phyloP scores from a whole-genome alignment of 2,888 invertebrate genomes.

The Mythimna impura region DNA sequence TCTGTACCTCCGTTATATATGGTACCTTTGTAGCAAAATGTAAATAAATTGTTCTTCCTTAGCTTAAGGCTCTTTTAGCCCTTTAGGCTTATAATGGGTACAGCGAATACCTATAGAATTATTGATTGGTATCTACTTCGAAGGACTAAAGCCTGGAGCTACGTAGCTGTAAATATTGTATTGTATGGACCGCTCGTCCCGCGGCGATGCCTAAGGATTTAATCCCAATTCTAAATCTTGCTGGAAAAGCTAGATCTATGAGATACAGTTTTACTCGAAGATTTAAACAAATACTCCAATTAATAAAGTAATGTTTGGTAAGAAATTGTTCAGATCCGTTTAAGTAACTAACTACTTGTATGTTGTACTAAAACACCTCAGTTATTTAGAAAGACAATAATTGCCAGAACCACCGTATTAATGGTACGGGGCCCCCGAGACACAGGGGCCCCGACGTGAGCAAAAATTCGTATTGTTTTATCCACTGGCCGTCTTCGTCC shows the following conservation, averaged over 20 bases:
- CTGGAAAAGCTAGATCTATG: constrained; percentile 18
- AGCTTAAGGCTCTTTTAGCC: constrained; percentile 30
- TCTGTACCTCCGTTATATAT: not conserved
- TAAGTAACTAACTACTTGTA: too few species aligned
- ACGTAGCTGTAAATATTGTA: constrained; percentile 45
- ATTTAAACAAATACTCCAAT: not conserved
- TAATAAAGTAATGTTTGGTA: too few species aligned
- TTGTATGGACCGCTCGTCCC: constrained; percentile 26
- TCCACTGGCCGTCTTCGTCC: too few species aligned
- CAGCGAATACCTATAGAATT: constrained; percentile 49
- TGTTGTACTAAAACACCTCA: too few species aligned
- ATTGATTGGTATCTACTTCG: constrained; percentile 59
- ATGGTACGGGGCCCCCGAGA: too few species aligned
- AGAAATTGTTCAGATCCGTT: too few species aligned
- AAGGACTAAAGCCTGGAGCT: constrained; percentile 40
- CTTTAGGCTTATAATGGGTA: constrained; percentile 36
- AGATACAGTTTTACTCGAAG: not conserved
- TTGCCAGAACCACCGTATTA: too few species aligned
- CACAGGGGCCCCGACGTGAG: too few species aligned
- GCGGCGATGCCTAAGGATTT: constrained; percentile 22
- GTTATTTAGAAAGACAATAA: too few species aligned
- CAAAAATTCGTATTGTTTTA: too few species aligned
- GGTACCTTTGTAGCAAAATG: constrained; percentile 5
- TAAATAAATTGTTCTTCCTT: constrained; percentile 20
- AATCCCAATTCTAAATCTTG: constrained; percentile 28